These are phyloP conservation scores for Dasypolia templi DNA, from an alignment of 2,888 invertebrate species.

Conservation along the genomic window DNA sequence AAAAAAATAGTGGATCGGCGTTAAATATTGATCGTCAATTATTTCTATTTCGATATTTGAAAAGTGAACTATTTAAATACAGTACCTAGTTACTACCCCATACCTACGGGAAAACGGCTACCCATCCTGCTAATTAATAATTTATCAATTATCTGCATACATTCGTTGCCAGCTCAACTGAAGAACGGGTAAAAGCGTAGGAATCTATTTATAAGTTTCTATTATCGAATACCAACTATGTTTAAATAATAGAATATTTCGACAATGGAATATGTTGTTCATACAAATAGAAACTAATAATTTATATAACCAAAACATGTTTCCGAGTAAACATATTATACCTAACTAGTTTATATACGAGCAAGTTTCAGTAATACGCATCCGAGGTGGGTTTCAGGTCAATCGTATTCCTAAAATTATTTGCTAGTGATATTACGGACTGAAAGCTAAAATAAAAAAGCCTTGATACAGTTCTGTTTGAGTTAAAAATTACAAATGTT, in stretches of 20 bases:
- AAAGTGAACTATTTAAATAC: not conserved
- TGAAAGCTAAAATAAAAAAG: slow-evolving; percentile 5
- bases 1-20: not conserved
- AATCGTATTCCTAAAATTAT: slow-evolving; percentile 34
- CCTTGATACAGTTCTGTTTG: not conserved
- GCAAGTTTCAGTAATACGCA: slow-evolving; percentile 23
- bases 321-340: slow-evolving; percentile 6
- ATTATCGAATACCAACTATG: not conserved
- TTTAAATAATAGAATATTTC: slow-evolving; percentile 1
- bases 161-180: not conserved
- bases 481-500: slow-evolving; percentile 5
- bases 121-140: not conserved
- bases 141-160: slow-evolving; percentile 2
- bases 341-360: slow-evolving; percentile 7
- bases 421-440: slow-evolving; percentile 19
- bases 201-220: not conserved
- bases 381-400: slow-evolving; percentile 24
- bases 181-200: not conserved
- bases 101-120: not conserved
- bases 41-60: slow-evolving; percentile 1
- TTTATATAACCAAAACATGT: slow-evolving; percentile 26
- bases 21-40: not conserved
- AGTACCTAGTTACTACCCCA: not conserved
- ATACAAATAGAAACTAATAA: too few species aligned
- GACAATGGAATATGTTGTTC: slow-evolving; percentile 13